Conservation (phyloP, 2,888 invertebrate genomes). For the Lomographa bimaculata region DNA sequence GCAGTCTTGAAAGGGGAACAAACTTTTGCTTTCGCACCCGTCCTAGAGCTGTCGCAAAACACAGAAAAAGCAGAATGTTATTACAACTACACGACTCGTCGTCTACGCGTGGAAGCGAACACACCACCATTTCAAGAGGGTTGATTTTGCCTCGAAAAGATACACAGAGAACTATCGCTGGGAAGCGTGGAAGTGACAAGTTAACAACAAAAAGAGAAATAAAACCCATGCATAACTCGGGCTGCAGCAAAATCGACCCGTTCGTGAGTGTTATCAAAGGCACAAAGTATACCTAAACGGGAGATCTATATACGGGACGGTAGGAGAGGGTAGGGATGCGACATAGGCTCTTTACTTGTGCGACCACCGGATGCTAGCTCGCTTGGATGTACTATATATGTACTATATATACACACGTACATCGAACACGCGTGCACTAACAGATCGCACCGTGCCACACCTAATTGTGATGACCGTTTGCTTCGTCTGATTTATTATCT, state of each 20-base stretch:
- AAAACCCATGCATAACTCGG: conserved; percentile 77
- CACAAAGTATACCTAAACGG: conserved; percentile 45
- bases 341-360: conserved; percentile 67
- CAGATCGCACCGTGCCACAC: conserved; percentile 73
- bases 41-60: conserved; percentile 82
- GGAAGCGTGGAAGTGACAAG: conserved; percentile 43
- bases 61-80: conserved; percentile 57
- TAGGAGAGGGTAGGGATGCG: conserved; percentile 41
- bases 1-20: conserved; percentile 90
- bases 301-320: conserved; percentile 6
- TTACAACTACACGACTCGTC: conserved; percentile 28
- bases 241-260: conserved; percentile 62
- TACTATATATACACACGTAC: conserved; percentile 6
- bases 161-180: conserved; percentile 42
- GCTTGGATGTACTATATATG: conserved; percentile 2
- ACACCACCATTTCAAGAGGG: conserved; percentile 82
- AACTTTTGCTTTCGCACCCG: conserved; percentile 86
- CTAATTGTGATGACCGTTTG: conserved; percentile 79
- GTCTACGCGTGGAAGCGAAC: conserved; percentile 43
- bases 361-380: conserved; percentile 61
- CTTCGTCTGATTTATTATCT: conserved; percentile 70
- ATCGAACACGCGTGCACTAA: conserved; percentile 49
- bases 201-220: conserved; percentile 39
- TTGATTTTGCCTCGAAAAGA: conserved; percentile 72
- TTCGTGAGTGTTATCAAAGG: conserved; percentile 51